Evolutionary conservation across 2,888 invertebrate species (phyloP).

Genomic region (Pterobdella sp.): DNA sequence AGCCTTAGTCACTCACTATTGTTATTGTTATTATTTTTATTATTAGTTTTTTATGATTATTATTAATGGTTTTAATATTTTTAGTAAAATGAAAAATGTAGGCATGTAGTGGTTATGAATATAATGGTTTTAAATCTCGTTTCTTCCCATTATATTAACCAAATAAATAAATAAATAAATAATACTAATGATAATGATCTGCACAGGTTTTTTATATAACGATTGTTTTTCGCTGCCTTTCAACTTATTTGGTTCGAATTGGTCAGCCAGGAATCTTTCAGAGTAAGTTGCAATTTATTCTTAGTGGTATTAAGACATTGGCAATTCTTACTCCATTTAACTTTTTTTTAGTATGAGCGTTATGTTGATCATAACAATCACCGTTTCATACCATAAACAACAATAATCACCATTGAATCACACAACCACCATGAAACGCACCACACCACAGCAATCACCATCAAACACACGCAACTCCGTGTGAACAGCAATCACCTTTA

Average conservation of each 20-base stretch:
- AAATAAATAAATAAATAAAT: too few species aligned
- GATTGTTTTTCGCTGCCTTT: conserved; percentile 93
- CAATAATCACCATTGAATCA: not conserved
- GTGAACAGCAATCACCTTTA: not conserved
- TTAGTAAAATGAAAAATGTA: too few species aligned
- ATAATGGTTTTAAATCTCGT: too few species aligned
- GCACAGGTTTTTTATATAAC: conserved; percentile 76
- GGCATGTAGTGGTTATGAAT: too few species aligned
- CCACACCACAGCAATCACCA: not conserved
- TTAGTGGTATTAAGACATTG: not conserved
- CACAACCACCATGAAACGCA: not conserved
- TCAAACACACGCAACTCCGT: not conserved
- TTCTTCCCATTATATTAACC: too few species aligned
- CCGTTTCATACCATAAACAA: too few species aligned
- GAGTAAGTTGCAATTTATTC: conserved; percentile 14
- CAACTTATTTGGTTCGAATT: conserved; percentile 86
- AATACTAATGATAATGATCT: too few species aligned
- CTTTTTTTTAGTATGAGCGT: not conserved
- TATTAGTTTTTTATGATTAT: too few species aligned
- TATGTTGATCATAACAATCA: too few species aligned
- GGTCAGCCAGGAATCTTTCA: conserved; percentile 53
- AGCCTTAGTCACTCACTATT: too few species aligned
- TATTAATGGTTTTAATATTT: too few species aligned
- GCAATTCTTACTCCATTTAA: not conserved
- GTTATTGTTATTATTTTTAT: too few species aligned